Conservation (phyloP, 2,888 invertebrate genomes). For the Kryphioiulus occultus region DNA sequence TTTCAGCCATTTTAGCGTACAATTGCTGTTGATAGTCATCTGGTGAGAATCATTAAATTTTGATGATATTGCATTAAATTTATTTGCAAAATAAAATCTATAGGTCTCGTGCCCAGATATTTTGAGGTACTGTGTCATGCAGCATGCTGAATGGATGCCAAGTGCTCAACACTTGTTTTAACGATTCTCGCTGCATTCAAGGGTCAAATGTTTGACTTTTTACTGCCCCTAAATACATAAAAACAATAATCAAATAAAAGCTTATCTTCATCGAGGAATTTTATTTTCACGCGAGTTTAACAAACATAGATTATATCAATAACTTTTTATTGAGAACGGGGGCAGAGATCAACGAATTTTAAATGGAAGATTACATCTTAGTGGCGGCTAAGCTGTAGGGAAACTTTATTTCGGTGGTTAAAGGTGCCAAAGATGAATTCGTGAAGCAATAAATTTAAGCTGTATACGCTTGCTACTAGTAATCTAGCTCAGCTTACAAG, state of each 20-base stretch:
- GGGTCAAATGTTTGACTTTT: slow-evolving; percentile 4
- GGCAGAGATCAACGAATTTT: background rate
- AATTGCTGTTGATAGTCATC: background rate
- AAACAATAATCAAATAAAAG: background rate
- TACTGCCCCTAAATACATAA: background rate
- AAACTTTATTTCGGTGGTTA: background rate
- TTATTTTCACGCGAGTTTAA: background rate
- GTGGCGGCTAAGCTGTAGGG: background rate
- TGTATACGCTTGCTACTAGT: background rate
- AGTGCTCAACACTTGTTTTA: background rate
- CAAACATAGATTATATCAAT: slow-evolving; percentile 20
- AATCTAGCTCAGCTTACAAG: background rate
- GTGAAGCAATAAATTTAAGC: background rate
- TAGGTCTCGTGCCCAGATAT: background rate
- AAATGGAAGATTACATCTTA: background rate
- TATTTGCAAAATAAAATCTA: background rate
- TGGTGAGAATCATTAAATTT: background rate
- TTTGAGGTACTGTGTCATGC: background rate
- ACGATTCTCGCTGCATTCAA: background rate
- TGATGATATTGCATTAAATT: background rate
- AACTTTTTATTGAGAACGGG: background rate
- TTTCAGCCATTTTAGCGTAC: background rate
- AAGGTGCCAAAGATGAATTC: slow-evolving; percentile 21
- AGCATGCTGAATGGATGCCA: background rate
- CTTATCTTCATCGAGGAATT: background rate